These are phyloP conservation scores for Plecotus auritus DNA, from an alignment of 2,113 vertebrate genomes.

Conservation along the genomic window DNA sequence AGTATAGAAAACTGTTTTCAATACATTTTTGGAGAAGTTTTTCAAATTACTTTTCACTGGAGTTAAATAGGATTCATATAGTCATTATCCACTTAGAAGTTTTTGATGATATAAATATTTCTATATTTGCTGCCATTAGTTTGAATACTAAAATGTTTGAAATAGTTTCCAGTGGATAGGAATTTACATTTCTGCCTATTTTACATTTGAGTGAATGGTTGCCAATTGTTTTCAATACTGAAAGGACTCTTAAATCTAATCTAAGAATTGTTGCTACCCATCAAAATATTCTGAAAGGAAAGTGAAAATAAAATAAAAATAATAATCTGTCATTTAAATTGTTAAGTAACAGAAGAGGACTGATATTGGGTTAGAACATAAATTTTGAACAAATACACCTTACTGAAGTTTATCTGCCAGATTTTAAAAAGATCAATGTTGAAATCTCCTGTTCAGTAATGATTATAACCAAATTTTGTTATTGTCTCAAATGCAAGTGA, in stretches of 20 bases:
- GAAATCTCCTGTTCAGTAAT: neutral
- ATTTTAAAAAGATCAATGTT: neutral
- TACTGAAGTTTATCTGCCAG: neutral
- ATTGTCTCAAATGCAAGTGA: neutral
- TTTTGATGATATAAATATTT: neutral
- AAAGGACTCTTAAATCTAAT: neutral
- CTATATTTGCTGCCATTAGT: neutral
- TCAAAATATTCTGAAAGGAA: constrained; percentile 18
- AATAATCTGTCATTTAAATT: constrained; percentile 34
- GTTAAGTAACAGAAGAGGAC: constrained; percentile 38
- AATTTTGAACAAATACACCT: neutral
- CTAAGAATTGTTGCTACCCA: neutral
- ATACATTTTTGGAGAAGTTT: neutral
- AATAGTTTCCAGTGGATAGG: neutral
- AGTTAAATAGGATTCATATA: neutral
- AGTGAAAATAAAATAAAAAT: constrained; percentile 48
- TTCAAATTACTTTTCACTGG: constrained; percentile 33
- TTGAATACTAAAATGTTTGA: constrained; percentile 23
- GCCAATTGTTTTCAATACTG: neutral
- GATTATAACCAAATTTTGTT: neutral
- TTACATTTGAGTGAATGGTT: neutral
- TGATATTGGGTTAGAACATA: constrained; percentile 19
- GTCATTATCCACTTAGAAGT: neutral
- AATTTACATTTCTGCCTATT: neutral
- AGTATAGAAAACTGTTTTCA: neutral